phyloP scores from a whole-genome alignment of 2,797 vertebrate genomes.

The Babyrousa celebensis region DNA sequence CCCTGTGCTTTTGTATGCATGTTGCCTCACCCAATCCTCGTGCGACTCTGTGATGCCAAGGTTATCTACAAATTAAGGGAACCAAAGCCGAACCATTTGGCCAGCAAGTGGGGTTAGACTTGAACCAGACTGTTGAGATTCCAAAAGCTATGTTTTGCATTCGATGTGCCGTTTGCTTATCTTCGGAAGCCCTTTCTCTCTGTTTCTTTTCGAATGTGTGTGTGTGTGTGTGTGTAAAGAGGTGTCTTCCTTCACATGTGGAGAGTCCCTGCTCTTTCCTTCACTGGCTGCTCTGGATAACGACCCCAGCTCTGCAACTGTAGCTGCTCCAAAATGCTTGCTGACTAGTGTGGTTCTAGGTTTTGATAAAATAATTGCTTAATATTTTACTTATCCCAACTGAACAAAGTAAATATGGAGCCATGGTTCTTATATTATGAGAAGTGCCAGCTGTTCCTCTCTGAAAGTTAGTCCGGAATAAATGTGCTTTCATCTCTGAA shows the following conservation, averaged over 20 bases:
- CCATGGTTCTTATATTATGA: background rate
- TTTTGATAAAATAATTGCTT: background rate
- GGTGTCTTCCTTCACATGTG: background rate
- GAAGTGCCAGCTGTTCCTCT: background rate
- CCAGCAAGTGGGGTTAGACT: background rate
- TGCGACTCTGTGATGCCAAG: rapidly evolving
- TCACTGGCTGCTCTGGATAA: background rate
- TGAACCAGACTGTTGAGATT: background rate
- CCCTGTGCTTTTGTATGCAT: too few species aligned
- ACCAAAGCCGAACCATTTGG: background rate
- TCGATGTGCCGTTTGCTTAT: background rate
- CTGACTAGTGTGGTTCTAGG: background rate
- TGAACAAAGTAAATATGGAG: background rate
- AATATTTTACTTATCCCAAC: background rate
- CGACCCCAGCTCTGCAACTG: background rate
- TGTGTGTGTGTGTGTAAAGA: background rate
- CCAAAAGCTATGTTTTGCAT: background rate
- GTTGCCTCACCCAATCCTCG: background rate
- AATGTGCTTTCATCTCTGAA: background rate
- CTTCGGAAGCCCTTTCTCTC: background rate
- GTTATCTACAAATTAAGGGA: background rate
- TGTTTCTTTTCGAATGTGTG: background rate
- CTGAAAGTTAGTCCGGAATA: background rate
- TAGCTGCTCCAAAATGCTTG: background rate
- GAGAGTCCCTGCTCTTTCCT: background rate